A percentile compares a stretch with the other conserved stretches of the same genome.
These are phyloP conservation scores for Squalus acanthias DNA, from an alignment of 2,797 vertebrate genomes.

Conservation along the genomic window DNA sequence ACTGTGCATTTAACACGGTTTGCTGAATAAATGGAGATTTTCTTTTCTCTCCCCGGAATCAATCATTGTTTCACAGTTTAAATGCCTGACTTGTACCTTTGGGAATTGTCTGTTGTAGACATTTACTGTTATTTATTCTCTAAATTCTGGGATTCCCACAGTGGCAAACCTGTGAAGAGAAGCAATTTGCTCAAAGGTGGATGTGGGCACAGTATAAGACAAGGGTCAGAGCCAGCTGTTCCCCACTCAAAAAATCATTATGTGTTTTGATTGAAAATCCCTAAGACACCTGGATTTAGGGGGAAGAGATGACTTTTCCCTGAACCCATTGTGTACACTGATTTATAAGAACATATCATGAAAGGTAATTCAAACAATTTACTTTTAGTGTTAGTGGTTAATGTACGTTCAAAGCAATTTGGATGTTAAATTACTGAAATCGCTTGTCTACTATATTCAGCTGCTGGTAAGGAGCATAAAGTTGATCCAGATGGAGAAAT, in stretches of 20 bases:
- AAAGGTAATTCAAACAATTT: background rate
- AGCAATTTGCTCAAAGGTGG: background rate
- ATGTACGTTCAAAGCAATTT: conserved; percentile 3
- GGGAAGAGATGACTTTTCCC: background rate
- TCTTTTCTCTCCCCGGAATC: background rate
- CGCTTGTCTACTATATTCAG: background rate
- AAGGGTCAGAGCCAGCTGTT: background rate
- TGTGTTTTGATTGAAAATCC: background rate
- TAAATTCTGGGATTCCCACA: background rate
- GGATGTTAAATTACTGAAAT: background rate
- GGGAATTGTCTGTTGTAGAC: background rate
- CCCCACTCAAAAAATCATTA: background rate
- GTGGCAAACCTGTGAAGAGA: background rate
- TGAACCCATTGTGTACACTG: background rate
- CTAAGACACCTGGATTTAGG: background rate
- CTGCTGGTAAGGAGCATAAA: background rate
- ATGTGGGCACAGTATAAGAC: background rate
- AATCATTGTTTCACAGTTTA: background rate
- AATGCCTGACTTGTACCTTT: background rate
- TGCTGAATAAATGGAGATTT: background rate
- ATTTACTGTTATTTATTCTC: background rate
- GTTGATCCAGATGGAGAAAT: conserved; percentile 2
- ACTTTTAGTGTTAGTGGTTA: background rate
- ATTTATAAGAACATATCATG: background rate
- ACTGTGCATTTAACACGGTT: background rate